These are phyloP conservation scores for Accipiter cooperii DNA, from an alignment of 2,113 vertebrate species.

Conservation along the genomic window DNA sequence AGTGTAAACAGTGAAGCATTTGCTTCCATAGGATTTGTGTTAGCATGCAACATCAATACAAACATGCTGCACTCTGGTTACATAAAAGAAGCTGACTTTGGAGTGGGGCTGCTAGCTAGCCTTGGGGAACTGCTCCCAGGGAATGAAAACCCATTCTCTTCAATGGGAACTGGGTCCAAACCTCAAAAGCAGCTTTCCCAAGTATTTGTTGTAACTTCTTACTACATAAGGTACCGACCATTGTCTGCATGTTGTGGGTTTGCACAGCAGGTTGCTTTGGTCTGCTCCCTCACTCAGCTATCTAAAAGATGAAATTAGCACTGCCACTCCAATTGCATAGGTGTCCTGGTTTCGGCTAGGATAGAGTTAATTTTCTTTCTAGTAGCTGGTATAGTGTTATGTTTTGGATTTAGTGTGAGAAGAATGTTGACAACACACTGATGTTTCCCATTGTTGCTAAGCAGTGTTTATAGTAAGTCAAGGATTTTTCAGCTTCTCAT, in stretches of 20 bases:
- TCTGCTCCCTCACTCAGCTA: neutral
- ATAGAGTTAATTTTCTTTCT: too few relatives aligned
- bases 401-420: too few relatives aligned
- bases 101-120: neutral
- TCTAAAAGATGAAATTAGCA: neutral
- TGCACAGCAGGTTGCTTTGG: neutral
- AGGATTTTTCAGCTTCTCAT: too few relatives aligned
- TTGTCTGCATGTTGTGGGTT: neutral
- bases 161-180: neutral
- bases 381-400: too few relatives aligned
- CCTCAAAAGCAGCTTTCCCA: neutral
- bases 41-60: neutral
- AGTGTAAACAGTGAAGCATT: accelerated
- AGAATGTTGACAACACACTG: too few relatives aligned
- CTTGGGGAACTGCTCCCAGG: neutral
- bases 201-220: neutral
- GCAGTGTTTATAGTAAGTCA: too few relatives aligned
- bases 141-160: neutral
- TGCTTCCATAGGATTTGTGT: neutral
- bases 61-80: neutral
- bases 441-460: too few relatives aligned
- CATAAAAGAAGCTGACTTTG: neutral
- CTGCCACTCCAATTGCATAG: neutral
- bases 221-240: accelerated
- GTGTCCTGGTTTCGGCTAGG: neutral